Base-by-base conservation (phyloP, 2,888 invertebrate genomes). In the Brachynemurus nebulosus region DNA sequence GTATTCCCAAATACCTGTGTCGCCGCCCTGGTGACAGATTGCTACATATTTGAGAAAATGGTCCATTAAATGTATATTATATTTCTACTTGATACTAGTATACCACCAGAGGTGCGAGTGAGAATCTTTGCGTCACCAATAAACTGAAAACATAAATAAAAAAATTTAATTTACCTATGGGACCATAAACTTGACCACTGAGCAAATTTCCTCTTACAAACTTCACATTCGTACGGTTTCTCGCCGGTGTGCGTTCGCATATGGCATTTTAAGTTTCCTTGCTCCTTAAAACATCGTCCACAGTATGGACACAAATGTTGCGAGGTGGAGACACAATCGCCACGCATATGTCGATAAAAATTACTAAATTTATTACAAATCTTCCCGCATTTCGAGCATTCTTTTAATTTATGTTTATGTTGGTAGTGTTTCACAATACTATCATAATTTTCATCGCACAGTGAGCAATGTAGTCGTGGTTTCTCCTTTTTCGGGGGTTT, bases 131-230 rank as follows among this genome's bases (percentile, higher is more conserved):
- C n/a, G n/a, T n/a, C 23, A 23, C 6, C 23, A 23, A 23, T 9
- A 23, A 23, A 7, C 23, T 9, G 9, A 23, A 23, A 9, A 23
- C 23, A 23, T 23, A 23, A 23, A 6, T 23, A 7, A 23, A 7
- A 7, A 7, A 9, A 23, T 23, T 23, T 23, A 12, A 27, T 6
- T 27, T 9, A 25, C 25, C 18, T 23, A 21, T 39, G 39, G 8
- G 39, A 39, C 2, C 25, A 12, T 23, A 39, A 25, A 23, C 21
- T 23, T n/a, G 21, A 25, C 39, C 25, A 23, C 25, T 52, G 21
- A 2, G 52, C 51, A 45, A 55, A 56, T 7, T 51, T 51, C 16
- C 49, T 36, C 1, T 54, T 55, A 44, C 57, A 57, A n/a, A 54
- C 43, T 45, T 56, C 55, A 34, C 57, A 57, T 42, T 50, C 51